phyloP scores from a whole-genome alignment of 2,113 vertebrate species.

The Tragulus kanchil region DNA sequence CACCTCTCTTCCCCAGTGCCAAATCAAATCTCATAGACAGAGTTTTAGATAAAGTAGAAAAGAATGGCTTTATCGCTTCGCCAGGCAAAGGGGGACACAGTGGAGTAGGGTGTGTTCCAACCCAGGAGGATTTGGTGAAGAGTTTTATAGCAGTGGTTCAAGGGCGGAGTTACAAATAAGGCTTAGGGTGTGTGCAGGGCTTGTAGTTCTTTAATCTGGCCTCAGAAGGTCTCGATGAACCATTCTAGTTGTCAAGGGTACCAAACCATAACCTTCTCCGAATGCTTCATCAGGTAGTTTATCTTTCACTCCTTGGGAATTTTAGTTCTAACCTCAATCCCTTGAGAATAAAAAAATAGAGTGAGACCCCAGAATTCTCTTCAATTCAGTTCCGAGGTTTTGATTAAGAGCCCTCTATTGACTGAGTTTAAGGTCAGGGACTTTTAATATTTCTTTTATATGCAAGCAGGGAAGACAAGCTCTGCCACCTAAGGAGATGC shows the following conservation, averaged over 20 bases:
- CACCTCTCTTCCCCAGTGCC: background rate
- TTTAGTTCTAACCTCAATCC: background rate
- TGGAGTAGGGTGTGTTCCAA: background rate
- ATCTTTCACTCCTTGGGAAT: background rate
- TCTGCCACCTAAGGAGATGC: background rate
- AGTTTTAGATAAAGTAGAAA: background rate
- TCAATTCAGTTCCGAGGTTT: background rate
- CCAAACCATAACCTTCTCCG: background rate
- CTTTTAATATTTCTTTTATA: slow-evolving; percentile 37
- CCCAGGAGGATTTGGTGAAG: background rate
- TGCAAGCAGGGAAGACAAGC: slow-evolving; percentile 16
- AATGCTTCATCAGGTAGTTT: background rate
- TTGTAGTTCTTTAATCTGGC: background rate
- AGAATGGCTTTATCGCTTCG: background rate
- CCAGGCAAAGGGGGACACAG: background rate
- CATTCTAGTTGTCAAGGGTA: background rate
- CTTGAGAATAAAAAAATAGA: background rate
- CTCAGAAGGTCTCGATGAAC: background rate
- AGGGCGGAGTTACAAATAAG: background rate
- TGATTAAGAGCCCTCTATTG: background rate
- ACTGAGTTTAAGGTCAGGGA: background rate
- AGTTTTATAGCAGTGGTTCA: background rate
- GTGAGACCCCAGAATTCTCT: background rate
- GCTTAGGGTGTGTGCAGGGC: background rate
- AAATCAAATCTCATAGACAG: background rate